Evolutionary conservation across 2,113 vertebrate genomes (phyloP), one percentile per base, ranked within the genome.

Genomic region (Rhabdomys dilectus): DNA sequence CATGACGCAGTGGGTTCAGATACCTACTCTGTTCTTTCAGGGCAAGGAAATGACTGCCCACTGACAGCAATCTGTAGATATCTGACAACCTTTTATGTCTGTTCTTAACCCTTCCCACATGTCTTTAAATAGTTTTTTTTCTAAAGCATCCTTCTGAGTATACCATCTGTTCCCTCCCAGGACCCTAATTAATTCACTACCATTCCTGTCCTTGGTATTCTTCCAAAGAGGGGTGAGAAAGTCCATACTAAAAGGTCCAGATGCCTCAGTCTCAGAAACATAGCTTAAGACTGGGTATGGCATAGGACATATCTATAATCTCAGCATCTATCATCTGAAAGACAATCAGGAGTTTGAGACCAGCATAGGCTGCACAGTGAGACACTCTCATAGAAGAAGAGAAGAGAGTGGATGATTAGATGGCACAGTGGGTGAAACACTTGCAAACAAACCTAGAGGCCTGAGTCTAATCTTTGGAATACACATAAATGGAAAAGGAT

Each of bases 61-160:
- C 8, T 86, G 16, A n/a, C n/a, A 2, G 24, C 2, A 76, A 53
- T 34, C 5, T 19, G 48, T 77, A 19, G 45, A 36, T 66, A 77
- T 21, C 56, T 64, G 39, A 29, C 66, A 88, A 86, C 12, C 56
- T 77, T 26, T 66, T 96, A 26, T 29, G 17, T 42, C 22, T 94
- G 88, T 53, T 68, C 82, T 95, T 85, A 82, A 87, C 53, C 24
- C 60, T 94, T 89, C 29, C 16, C 68, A 84, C 5, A 84, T 36
- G 4, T 58, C n/a, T 89, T 42, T 62, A 75, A 94, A 86, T 42
- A 89, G 29, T 84, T 36, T 7, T 66, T 91, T 96, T 73, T 91
- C 45, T 75, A 75, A 84, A 88, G 60, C 19, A 22, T 53, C 72
- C 64, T 89, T 94, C 72, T 24, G 70, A 81, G 13, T 76, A 7